Percentiles rank a stretch among this genome's conserved stretches.
phyloP scores from a whole-genome alignment of 1,140 invertebrate species.

The Drosophila repletoides region DNA sequence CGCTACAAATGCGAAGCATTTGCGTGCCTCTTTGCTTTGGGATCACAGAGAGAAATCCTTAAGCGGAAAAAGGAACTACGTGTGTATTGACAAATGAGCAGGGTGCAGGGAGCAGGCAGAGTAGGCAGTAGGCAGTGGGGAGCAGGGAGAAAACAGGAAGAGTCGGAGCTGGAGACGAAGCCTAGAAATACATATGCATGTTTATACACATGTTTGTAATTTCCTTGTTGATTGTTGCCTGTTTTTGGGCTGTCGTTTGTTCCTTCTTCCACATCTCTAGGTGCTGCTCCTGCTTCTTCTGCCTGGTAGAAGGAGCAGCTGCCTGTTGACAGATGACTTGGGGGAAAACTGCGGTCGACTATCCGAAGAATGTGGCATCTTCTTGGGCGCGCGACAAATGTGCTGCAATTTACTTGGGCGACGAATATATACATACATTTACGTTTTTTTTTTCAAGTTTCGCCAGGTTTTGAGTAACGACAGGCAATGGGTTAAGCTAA shows the following conservation, averaged over 20 bases:
- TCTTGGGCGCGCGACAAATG: conserved; percentile 43
- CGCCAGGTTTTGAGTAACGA: conserved; percentile 16
- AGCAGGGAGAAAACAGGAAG: background rate
- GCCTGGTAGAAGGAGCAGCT: conserved; percentile 2
- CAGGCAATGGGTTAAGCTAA: conserved; percentile 22
- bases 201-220: conserved; percentile 73
- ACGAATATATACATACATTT: background rate
- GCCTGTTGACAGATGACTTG: conserved; percentile 22
- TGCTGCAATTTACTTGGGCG: conserved; percentile 24
- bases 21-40: conserved; percentile 13
- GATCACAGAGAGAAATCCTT: conserved; percentile 35
- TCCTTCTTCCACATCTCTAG: conserved; percentile 2
- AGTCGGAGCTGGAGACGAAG: background rate
- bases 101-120: background rate
- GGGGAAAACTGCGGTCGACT: conserved; percentile 9
- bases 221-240: conserved; percentile 68
- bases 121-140: background rate
- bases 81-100: conserved; percentile 54
- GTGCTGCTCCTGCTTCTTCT: conserved; percentile 1
- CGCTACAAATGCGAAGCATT: conserved; percentile 33
- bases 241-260: conserved; percentile 28
- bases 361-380: conserved; percentile 11
- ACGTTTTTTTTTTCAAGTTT: background rate
- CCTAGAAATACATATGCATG: conserved; percentile 8
- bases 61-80: conserved; percentile 32